These are phyloP conservation scores for Scortum barcoo DNA, from an alignment of 2,113 vertebrate species.

Conservation along the genomic window DNA sequence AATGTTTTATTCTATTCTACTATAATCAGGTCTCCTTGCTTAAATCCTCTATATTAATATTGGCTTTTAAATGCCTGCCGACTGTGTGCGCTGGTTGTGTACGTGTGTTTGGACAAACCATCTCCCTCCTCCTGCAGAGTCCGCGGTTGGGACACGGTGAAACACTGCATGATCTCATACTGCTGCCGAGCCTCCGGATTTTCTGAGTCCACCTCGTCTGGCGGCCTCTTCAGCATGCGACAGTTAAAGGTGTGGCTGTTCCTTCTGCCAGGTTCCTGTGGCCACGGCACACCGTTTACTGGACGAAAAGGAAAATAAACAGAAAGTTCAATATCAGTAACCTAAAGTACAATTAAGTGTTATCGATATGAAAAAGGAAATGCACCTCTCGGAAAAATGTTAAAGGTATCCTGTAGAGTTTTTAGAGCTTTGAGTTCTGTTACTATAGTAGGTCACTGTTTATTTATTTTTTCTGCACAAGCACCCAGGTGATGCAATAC, in stretches of 20 bases:
- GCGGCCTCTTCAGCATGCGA: constrained; percentile 94
- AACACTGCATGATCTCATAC: constrained; percentile 97
- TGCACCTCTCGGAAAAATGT: too few species aligned
- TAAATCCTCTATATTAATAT: neutral
- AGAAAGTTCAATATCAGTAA: neutral
- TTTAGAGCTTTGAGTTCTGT: neutral
- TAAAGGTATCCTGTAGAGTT: neutral
- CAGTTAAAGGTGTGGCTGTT: constrained; percentile 97
- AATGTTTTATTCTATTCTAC: too few species aligned
- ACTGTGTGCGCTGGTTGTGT: neutral
- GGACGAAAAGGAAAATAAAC: neutral
- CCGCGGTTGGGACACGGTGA: constrained; percentile 93
- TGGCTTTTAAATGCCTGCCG: neutral
- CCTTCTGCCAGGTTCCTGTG: constrained; percentile 88
- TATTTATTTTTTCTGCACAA: neutral
- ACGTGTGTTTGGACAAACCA: constrained; percentile 77
- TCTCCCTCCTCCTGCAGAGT: constrained; percentile 93
- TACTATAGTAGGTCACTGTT: neutral
- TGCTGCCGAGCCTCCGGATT: constrained; percentile 93
- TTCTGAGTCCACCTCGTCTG: constrained; percentile 89
- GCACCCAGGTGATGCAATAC: neutral
- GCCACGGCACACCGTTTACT: constrained; percentile 95
- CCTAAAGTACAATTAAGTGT: neutral
- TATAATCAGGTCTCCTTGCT: neutral
- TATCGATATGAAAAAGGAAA: neutral